Conservation (phyloP, 2,797 vertebrate species). For the Amazonetta brasiliensis region DNA sequence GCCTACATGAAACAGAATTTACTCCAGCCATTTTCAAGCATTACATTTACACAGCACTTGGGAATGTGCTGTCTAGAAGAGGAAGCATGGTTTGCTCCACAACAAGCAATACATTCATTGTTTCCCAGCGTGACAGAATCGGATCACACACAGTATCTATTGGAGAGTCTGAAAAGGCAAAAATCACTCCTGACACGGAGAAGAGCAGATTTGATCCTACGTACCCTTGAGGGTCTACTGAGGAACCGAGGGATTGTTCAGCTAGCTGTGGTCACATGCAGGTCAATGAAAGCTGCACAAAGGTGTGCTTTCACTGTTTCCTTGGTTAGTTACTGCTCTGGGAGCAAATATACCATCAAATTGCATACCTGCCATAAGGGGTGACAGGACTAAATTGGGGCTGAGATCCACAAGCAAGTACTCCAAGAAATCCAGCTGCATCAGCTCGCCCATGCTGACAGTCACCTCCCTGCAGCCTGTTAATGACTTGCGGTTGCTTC, state of each 20-base stretch:
- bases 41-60: conserved; percentile 15
- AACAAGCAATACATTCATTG: not conserved
- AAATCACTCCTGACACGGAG: fast-evolving
- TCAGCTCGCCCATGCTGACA: not conserved
- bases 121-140: not conserved
- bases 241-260: not conserved
- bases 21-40: conserved; percentile 42
- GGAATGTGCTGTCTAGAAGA: not conserved
- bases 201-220: not conserved
- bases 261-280: fast-evolving
- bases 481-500: not conserved
- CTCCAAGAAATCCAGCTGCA: not conserved
- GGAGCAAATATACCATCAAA: not conserved
- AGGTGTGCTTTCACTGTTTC: fast-evolving
- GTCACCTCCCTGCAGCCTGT: not conserved
- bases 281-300: fast-evolving
- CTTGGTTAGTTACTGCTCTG: not conserved
- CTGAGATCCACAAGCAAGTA: not conserved
- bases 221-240: not conserved
- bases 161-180: not conserved
- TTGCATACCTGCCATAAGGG: not conserved
- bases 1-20: conserved; percentile 33
- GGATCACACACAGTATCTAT: not conserved
- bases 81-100: not conserved
- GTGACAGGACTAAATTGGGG: not conserved